Conservation (phyloP, 1,140 invertebrate species). For the Drosophila pseudoobscura region DNA sequence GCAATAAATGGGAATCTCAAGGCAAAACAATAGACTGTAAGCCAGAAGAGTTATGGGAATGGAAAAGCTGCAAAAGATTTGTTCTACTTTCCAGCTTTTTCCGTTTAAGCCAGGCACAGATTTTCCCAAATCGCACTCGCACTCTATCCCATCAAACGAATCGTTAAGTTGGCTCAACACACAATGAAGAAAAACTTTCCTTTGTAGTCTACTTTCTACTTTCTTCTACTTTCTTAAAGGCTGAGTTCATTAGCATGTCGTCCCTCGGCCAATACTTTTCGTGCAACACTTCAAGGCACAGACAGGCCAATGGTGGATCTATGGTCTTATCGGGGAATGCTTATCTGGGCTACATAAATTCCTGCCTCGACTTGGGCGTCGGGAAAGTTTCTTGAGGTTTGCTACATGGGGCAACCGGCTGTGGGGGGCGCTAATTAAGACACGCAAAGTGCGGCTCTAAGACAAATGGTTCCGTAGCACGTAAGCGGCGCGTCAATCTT, state of each 20-base stretch:
- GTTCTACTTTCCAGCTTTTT: too few relatives aligned
- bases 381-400: constrained; percentile 60
- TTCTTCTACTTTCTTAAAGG: background rate
- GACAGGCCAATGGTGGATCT: constrained; percentile 45
- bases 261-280: constrained; percentile 24
- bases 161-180: constrained; percentile 25
- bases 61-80: too few relatives aligned
- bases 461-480: constrained; percentile 72
- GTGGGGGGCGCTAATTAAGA: constrained; percentile 73
- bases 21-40: too few relatives aligned
- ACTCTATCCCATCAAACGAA: too few relatives aligned
- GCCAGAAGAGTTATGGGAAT: too few relatives aligned
- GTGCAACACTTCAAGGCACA: constrained; percentile 42
- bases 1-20: too few relatives aligned
- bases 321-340: constrained; percentile 50
- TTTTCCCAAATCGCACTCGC: too few relatives aligned
- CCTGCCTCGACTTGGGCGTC: constrained; percentile 51
- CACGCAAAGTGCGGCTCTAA: constrained; percentile 74
- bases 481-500: constrained; percentile 73
- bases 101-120: too few relatives aligned
- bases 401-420: constrained; percentile 1
- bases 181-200: constrained; percentile 33
- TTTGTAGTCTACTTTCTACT: constrained; percentile 10
- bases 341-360: constrained; percentile 79
- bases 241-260: constrained; percentile 65